A percentile compares a stretch with the other conserved stretches of the same genome.
Evolutionary conservation across 2,797 vertebrate genomes (phyloP).

Genomic region (Smutsia gigantea): DNA sequence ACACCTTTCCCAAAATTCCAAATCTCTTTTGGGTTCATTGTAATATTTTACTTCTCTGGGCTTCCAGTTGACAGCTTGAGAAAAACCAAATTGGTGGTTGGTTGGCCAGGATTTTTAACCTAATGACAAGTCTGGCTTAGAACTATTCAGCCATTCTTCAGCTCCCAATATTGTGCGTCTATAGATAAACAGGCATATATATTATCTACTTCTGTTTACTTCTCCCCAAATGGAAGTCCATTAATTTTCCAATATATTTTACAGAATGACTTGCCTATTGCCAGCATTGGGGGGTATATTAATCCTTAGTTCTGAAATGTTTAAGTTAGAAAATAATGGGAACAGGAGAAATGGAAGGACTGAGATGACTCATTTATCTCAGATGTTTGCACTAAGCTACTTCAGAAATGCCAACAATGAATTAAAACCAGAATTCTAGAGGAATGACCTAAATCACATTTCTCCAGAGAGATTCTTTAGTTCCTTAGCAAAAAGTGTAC

Average conservation of each 20-base stretch:
- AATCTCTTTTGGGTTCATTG: neutral
- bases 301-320: conserved; percentile 64
- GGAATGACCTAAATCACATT: conserved; percentile 73
- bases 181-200: conserved; percentile 70
- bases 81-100: conserved; percentile 44
- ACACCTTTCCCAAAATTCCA: neutral
- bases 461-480: conserved; percentile 45
- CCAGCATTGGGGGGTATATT: conserved; percentile 56
- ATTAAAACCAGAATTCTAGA: conserved; percentile 76
- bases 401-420: conserved; percentile 76
- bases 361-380: conserved; percentile 72
- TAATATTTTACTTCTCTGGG: conserved; percentile 37
- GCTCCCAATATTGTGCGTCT: conserved; percentile 50
- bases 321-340: conserved; percentile 69
- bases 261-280: conserved; percentile 65
- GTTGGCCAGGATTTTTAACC: neutral
- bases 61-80: conserved; percentile 42
- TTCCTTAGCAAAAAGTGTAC: conserved; percentile 48
- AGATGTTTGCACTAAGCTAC: conserved; percentile 63
- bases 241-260: conserved; percentile 76
- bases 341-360: conserved; percentile 56
- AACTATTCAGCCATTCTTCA: conserved; percentile 50
- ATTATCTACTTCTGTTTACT: conserved; percentile 79
- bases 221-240: conserved; percentile 74
- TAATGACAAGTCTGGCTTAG: conserved; percentile 40